A percentile compares a stretch with the other conserved stretches of the same genome.
These are phyloP conservation scores for Tortrix viridana DNA, from an alignment of 2,888 invertebrate genomes.

Conservation along the genomic window DNA sequence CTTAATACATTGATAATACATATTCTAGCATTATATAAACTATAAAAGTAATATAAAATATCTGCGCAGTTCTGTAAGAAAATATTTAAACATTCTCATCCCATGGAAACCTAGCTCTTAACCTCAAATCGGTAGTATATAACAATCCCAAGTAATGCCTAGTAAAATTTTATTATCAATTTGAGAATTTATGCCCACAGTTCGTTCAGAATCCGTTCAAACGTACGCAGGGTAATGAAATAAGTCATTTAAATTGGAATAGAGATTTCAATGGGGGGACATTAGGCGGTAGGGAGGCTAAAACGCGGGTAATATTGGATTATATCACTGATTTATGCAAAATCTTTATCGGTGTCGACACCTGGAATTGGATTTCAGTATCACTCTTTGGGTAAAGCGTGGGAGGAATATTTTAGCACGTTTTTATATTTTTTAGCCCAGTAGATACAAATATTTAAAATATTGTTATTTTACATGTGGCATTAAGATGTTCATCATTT, in stretches of 20 bases:
- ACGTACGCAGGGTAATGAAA: constrained; percentile 74
- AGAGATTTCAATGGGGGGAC: constrained; percentile 77
- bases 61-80: too few relatives aligned
- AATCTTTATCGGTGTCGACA: constrained; percentile 78
- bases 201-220: constrained; percentile 59
- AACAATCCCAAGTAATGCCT: constrained; percentile 61
- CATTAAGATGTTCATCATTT: too few relatives aligned
- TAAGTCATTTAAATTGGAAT: constrained; percentile 83
- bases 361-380: constrained; percentile 77
- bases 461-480: too few relatives aligned
- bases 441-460: not conserved
- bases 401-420: constrained; percentile 15
- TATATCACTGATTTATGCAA: constrained; percentile 82
- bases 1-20: too few relatives aligned
- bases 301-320: constrained; percentile 80
- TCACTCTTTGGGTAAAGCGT: constrained; percentile 41
- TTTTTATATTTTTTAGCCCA: constrained; percentile 5
- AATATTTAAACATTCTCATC: not conserved
- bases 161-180: constrained; percentile 80
- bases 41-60: too few relatives aligned
- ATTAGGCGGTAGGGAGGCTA: constrained; percentile 71
- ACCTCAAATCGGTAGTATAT: constrained; percentile 45
- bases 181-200: constrained; percentile 72
- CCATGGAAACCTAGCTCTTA: not conserved
- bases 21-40: too few relatives aligned